Base-by-base conservation (phyloP, 2,888 invertebrate species). In the Halocaridina rubra region DNA sequence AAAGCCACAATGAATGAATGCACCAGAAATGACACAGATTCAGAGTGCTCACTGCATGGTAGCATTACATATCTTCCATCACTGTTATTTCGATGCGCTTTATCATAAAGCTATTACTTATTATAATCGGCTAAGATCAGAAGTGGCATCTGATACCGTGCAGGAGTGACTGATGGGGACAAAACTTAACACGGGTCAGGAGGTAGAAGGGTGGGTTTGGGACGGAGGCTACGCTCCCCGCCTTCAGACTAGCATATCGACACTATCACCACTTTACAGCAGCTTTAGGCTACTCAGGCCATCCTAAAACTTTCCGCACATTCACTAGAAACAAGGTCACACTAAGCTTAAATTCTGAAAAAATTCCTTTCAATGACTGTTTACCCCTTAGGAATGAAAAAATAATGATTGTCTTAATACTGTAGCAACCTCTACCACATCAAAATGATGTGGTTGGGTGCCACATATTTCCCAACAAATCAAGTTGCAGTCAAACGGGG, bases 361-460 rank as follows among this genome's bases (percentile, higher is more conserved):
- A n/a, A 74, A 53, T 72, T 78, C 61, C 33, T 78, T 78, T 84
- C 2, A 53, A n/a, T n/a, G 81, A 84, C 46, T 78, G 82, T 19
- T 22, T 53, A 71, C 71, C 77, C 77, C 78, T 78, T 71, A 72
- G 72, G 71, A 59, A 39, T 61, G 71, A 84, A 78, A 77, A 78
- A 33, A 61, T 59, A 72, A 74, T 86, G 86, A 86, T 86, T 86
- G 86, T 86, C 86, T 64, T 74, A 80, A 75, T 39, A 77, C 46
- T 81, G 86, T 75, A 74, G 81, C 86, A 79, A 82, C 86, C 86
- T 86, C 86, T 75, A 79, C 86, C 74, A 79, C 81, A 82, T 86
- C 86, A 16, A 72, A 19, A 69, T 61, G 86, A 86, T 81, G 86
- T 79, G 69, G 81, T 53, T 81, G 81, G 86, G 86, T 86, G 86